Evolutionary conservation across 2,888 invertebrate species (phyloP).

Genomic region (Agapostemon virescens): DNA sequence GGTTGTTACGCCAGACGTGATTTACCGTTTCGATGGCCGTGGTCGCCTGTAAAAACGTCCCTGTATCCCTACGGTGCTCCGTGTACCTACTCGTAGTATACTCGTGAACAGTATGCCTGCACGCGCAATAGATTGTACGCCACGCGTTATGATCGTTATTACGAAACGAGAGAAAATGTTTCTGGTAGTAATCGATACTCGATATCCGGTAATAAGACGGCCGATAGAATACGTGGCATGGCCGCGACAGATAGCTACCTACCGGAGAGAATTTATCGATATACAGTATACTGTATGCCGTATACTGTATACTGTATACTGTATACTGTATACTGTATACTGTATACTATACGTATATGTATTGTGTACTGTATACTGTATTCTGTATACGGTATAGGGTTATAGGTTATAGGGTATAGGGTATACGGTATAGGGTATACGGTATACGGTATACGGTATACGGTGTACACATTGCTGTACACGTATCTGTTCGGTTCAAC

Average conservation of each 20-base stretch:
- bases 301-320: not conserved
- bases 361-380: not conserved
- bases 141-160: conserved; percentile 51
- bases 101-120: not conserved
- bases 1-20: conserved; percentile 13
- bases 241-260: conserved; percentile 39
- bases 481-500: conserved; percentile 60
- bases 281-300: conserved; percentile 16
- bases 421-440: not conserved
- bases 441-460: not conserved
- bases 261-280: conserved; percentile 48
- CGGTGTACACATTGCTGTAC: conserved; percentile 29
- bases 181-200: conserved; percentile 54
- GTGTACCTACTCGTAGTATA: not conserved
- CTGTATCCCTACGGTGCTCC: not conserved
- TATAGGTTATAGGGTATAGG: no score
- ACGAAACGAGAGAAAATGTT: conserved; percentile 58
- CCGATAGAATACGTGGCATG: conserved; percentile 41
- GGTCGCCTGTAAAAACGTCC: conserved; percentile 4
- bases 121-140: conserved; percentile 15
- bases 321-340: not conserved
- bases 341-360: conserved; percentile 46
- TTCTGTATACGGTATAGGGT: not conserved
- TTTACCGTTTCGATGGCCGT: conserved; percentile 15
- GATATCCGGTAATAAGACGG: conserved; percentile 62